phyloP scores from a whole-genome alignment of 2,113 vertebrate genomes.

The Hepsetus odoe region DNA sequence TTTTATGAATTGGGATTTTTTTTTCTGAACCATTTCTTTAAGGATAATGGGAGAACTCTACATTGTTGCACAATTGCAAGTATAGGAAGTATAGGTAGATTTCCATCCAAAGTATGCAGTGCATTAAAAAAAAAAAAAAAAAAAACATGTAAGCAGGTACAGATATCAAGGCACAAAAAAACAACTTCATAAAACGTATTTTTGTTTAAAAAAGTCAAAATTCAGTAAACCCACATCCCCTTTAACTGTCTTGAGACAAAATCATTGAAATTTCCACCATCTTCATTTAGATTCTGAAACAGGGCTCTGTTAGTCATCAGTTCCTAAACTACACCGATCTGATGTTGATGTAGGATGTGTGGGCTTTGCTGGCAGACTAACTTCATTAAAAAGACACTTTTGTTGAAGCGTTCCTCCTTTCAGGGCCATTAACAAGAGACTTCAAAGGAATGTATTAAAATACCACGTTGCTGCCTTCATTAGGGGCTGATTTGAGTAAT shows the following conservation, averaged over 20 bases:
- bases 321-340: background rate
- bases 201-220: background rate
- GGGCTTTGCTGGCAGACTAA: background rate
- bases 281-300: constrained; percentile 19
- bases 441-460: constrained; percentile 35
- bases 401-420: constrained; percentile 16
- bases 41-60: too few species aligned
- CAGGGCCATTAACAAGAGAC: constrained; percentile 25
- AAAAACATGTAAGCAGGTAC: too few species aligned
- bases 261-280: background rate
- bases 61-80: too few species aligned
- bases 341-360: background rate
- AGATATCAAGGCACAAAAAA: background rate
- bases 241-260: background rate
- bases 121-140: too few species aligned
- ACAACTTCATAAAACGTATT: background rate
- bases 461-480: background rate
- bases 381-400: constrained; percentile 9
- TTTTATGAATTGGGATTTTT: too few species aligned
- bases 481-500: constrained; percentile 7
- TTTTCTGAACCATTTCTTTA: too few species aligned
- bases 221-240: background rate
- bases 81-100: too few species aligned
- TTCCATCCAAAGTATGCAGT: too few species aligned
- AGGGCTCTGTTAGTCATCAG: background rate